Evolutionary conservation across 2,797 vertebrate species (phyloP).

Genomic region (Pseudomugil gertrudae): DNA sequence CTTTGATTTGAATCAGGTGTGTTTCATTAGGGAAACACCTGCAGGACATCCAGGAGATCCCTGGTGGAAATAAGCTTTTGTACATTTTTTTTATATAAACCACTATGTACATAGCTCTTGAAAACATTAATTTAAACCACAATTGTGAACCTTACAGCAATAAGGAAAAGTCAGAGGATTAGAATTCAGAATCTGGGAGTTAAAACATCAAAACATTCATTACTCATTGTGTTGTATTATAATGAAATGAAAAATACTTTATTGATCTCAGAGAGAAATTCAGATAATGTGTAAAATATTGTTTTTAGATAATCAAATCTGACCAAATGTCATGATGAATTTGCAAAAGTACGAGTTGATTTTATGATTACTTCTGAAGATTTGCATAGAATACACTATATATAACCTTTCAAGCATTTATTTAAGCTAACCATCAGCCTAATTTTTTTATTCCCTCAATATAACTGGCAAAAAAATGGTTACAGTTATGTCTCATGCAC

Average conservation of each 20-base stretch:
- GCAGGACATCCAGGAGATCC: too few species aligned
- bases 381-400: neutral
- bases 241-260: too few species aligned
- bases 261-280: too few species aligned
- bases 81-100: neutral
- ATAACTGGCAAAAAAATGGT: neutral
- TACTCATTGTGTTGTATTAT: neutral
- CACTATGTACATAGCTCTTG: neutral
- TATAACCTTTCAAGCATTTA: neutral
- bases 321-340: neutral
- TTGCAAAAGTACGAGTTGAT: neutral
- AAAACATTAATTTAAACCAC: neutral
- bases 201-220: neutral
- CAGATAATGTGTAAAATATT: neutral
- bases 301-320: neutral
- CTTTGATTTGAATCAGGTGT: too few species aligned
- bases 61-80: neutral
- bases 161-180: neutral
- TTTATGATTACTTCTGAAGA: neutral
- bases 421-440: neutral
- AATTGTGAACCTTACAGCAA: neutral
- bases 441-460: neutral
- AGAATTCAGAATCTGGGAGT: neutral
- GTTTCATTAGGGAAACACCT: too few species aligned
- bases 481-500: slow-evolving; percentile 1